Percentiles rank a stretch among this genome's conserved stretches.
Conservation (phyloP, 2,797 vertebrate species). For the Sternotherus odoratus region DNA sequence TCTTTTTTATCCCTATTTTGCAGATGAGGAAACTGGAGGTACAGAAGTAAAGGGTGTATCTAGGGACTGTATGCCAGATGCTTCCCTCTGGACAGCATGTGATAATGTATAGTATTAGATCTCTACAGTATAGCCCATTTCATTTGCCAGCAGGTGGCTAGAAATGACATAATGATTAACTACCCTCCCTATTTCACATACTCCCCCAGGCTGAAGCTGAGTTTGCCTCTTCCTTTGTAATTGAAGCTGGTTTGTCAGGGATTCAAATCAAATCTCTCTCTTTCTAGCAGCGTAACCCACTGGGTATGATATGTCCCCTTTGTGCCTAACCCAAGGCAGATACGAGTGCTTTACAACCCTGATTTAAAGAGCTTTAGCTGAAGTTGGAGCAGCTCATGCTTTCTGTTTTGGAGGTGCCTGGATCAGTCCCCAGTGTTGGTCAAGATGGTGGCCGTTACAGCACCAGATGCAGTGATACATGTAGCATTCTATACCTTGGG, state of each 20-base stretch:
- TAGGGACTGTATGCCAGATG: not conserved
- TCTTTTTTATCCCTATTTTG: not conserved
- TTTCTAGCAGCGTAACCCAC: not conserved
- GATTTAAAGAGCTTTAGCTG: not conserved
- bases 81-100: not conserved
- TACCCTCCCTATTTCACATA: not conserved
- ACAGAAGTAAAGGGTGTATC: not conserved
- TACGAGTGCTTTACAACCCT: not conserved
- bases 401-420: not conserved
- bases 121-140: not conserved
- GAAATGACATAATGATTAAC: not conserved
- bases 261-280: not conserved
- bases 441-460: not conserved
- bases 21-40: not conserved
- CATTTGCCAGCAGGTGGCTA: not conserved
- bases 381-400: not conserved
- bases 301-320: rapidly evolving
- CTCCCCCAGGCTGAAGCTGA: not conserved
- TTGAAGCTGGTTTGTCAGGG: not conserved
- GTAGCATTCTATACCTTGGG: no score
- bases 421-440: not conserved
- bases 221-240: not conserved
- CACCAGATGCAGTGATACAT: rapidly evolving
- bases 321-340: not conserved
- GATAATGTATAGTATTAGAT: not conserved